Evolutionary conservation across 1,140 invertebrate species (phyloP).

Genomic region (Adelges cooleyi): DNA sequence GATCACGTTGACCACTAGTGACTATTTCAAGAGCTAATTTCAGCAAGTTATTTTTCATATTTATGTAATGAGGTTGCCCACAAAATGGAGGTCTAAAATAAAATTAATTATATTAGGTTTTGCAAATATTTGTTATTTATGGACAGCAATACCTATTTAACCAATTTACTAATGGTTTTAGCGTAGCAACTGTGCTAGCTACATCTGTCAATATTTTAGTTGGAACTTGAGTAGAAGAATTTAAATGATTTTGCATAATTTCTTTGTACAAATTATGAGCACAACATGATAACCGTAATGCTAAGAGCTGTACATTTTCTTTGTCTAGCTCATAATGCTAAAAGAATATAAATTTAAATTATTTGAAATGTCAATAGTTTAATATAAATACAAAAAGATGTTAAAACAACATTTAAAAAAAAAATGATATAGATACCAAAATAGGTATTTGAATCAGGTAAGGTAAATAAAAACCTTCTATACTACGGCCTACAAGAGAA

Average conservation of each 20-base stretch:
- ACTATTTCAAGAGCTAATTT: slow-evolving; percentile 72
- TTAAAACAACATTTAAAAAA: too few species aligned
- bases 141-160: slow-evolving; percentile 56
- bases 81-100: slow-evolving; percentile 51
- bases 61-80: slow-evolving; percentile 54
- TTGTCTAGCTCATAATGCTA: slow-evolving; percentile 81
- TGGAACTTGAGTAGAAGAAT: slow-evolving; percentile 53
- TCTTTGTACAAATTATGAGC: slow-evolving; percentile 68
- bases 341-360: slow-evolving; percentile 36
- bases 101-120: slow-evolving; percentile 19
- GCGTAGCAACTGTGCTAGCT: slow-evolving; percentile 62
- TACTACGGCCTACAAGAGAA: too few species aligned
- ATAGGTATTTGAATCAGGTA: too few species aligned
- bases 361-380: too few species aligned
- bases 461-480: too few species aligned
- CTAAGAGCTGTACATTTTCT: slow-evolving; percentile 80
- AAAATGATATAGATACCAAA: too few species aligned
- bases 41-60: slow-evolving; percentile 56
- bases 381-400: too few species aligned
- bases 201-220: slow-evolving; percentile 73
- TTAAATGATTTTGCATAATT: slow-evolving; percentile 41
- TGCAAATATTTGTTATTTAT: too few species aligned
- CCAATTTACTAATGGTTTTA: slow-evolving; percentile 83
- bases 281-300: slow-evolving; percentile 69
- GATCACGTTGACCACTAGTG: slow-evolving; percentile 71